Evolutionary conservation across 1,140 invertebrate species (phyloP).

Genomic region (Heliconius himera): DNA sequence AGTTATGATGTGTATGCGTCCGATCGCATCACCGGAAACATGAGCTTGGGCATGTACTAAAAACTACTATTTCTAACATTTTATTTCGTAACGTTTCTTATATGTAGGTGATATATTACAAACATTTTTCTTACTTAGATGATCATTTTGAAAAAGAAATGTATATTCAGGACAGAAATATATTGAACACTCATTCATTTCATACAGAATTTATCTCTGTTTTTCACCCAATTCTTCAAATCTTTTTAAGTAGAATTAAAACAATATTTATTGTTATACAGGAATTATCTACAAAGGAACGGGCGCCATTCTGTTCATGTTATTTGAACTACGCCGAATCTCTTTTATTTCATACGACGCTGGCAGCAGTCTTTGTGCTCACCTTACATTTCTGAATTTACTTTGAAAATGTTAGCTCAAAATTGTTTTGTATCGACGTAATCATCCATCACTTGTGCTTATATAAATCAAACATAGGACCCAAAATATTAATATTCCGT

Average conservation of each 20-base stretch:
- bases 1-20: slow-evolving; percentile 51
- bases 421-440: neutral
- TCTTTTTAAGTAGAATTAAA: slow-evolving; percentile 26
- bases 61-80: slow-evolving; percentile 13
- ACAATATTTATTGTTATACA: slow-evolving; percentile 36
- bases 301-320: slow-evolving; percentile 25
- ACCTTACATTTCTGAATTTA: slow-evolving; percentile 24
- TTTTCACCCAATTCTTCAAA: slow-evolving; percentile 13
- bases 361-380: slow-evolving; percentile 28
- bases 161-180: neutral
- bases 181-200: neutral
- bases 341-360: slow-evolving; percentile 33
- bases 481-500: neutral
- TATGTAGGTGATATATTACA: neutral
- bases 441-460: neutral
- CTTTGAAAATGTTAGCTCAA: neutral
- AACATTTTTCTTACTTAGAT: neutral
- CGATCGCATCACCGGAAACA: slow-evolving; percentile 46
- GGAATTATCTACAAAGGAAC: slow-evolving; percentile 28
- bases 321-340: slow-evolving; percentile 32
- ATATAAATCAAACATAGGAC: neutral
- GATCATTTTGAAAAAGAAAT: neutral
- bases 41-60: slow-evolving; percentile 19
- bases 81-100: neutral
- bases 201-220: neutral